Evolutionary conservation across 2,113 vertebrate species (phyloP), one percentile per base, ranked within the genome.

Genomic region (Platysteira castanea): DNA sequence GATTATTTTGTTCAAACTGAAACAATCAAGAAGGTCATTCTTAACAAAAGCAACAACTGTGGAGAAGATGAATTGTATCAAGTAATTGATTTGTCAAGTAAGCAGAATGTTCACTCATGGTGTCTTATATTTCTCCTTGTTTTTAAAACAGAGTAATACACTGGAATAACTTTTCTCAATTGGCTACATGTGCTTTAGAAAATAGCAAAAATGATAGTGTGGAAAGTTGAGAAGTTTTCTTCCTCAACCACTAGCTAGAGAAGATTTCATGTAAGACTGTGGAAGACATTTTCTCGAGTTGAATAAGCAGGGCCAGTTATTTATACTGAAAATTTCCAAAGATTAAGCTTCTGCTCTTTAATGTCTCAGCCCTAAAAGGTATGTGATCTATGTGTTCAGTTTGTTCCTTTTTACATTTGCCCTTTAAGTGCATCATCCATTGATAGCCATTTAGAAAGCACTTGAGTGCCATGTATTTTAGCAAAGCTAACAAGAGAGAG

Each of bases 311-410:
- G 33, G 47, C 64, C 54, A 73, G 74, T 91, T 96, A 95, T 91
- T 94, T 95, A 89, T 65, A 85, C 42, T 87, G 70, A 87, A 96
- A 94, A 97, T 91, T 91, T 93, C 84, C 93, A 80, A 82, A 93
- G 91, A 94, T 95, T 89, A 93, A 39, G 41, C 74, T 96, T 96
- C 78, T 96, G 78, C 70, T 95, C 87, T 94, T 93, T 80, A 91
- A 87, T 33, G 63, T 85, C 67, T 91, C 57, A 42, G 54, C 70
- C 27, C 57, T 96, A 88, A 93, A 96, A 96, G 85, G 49, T 77
- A 30, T 73, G 44, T 91, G 81, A 93, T 89, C 6, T 82, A 93
- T 88, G 49, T 76, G 44, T 73, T 91, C 11, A 0, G 67, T 83
- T 95, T 91, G 26, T 65, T 85, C 81, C 77, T 85, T 76, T 82